Evolutionary conservation across 2,113 vertebrate species (phyloP).

Genomic region (Macquaria ambigua): DNA sequence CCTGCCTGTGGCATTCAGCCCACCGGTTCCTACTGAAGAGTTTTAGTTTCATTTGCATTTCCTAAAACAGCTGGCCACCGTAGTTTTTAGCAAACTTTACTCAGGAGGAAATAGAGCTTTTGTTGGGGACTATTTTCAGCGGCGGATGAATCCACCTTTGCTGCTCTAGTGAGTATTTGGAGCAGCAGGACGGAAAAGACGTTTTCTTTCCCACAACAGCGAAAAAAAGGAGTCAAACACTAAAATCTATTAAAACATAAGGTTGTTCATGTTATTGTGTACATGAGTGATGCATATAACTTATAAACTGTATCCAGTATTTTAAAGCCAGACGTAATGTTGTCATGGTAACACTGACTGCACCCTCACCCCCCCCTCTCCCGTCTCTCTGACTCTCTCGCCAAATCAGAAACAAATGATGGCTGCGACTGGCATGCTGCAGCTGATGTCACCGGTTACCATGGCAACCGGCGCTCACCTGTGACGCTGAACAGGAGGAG

Average conservation of each 20-base stretch:
- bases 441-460: slow-evolving; percentile 87
- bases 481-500: slow-evolving; percentile 69
- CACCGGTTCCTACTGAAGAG: no score
- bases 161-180: background rate
- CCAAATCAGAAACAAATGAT: slow-evolving; percentile 74
- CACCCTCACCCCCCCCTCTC: slow-evolving; percentile 29
- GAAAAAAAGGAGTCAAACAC: background rate
- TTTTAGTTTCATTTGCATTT: no score
- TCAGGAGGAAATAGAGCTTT: no score
- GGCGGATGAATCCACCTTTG: background rate
- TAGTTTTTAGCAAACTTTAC: no score
- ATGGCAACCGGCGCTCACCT: slow-evolving; percentile 77
- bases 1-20: no score
- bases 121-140: background rate
- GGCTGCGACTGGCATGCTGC: slow-evolving; percentile 73
- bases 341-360: slow-evolving; percentile 71
- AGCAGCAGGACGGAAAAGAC: no score
- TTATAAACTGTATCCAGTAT: background rate
- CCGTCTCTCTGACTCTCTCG: background rate
- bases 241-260: background rate
- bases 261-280: background rate
- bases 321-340: slow-evolving; percentile 46
- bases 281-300: background rate
- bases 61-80: no score
- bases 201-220: background rate